Percentiles rank a stretch among this genome's conserved stretches.
These are phyloP conservation scores for Ardeotis arabs DNA, from an alignment of 2,113 vertebrate species.

Conservation along the genomic window DNA sequence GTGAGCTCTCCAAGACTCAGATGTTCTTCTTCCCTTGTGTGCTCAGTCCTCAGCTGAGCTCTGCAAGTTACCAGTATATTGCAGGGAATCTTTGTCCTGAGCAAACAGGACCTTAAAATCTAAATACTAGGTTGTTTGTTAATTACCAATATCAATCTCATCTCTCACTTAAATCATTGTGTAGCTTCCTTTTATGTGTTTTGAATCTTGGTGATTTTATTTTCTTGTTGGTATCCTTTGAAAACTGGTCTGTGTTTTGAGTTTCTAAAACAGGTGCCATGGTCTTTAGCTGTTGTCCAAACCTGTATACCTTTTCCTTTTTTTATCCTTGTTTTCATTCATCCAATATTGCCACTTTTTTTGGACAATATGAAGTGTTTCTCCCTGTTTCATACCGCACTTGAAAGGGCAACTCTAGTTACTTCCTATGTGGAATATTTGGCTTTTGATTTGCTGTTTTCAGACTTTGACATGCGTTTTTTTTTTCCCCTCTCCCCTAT, in stretches of 20 bases:
- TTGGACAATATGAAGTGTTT: not conserved
- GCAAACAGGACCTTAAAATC: not conserved
- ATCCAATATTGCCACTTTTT: not conserved
- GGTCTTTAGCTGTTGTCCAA: not conserved
- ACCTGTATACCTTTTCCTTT: not conserved
- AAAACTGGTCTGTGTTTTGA: not conserved
- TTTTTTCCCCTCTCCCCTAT: fast-evolving
- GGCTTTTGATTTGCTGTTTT: not conserved
- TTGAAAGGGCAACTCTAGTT: not conserved
- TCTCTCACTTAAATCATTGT: not conserved
- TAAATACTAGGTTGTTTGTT: not conserved
- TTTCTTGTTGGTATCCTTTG: not conserved
- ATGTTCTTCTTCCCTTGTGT: not conserved
- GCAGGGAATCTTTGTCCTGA: not conserved
- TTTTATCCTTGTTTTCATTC: not conserved
- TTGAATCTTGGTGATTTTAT: not conserved
- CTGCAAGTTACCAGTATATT: not conserved
- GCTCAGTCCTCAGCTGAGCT: not conserved
- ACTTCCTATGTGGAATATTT: not conserved
- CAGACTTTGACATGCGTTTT: not conserved
- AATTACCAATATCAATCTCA: not conserved
- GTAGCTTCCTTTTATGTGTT: not conserved
- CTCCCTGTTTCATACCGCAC: not conserved
- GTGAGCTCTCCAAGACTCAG: not conserved
- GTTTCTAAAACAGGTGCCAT: not conserved